Percentiles rank a stretch among this genome's conserved stretches.
Conservation (phyloP, 2,113 vertebrate species). For the Hystrix cristata region DNA sequence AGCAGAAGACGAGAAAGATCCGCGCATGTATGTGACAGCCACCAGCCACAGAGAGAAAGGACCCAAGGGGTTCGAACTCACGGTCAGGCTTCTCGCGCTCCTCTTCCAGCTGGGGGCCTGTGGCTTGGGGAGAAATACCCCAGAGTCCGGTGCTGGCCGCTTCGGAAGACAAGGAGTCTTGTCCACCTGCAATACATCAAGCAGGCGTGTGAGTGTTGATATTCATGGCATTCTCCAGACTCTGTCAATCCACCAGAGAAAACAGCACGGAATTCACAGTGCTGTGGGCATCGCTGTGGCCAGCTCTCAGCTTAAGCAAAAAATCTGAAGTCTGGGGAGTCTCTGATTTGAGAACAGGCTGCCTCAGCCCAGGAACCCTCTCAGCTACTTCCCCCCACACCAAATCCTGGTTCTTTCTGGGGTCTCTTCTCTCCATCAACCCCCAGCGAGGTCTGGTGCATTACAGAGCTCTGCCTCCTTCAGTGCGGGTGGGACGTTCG, state of each 20-base stretch:
- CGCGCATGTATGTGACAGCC: accelerated
- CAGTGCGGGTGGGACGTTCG: not conserved
- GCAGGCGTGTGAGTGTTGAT: accelerated
- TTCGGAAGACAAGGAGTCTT: not conserved
- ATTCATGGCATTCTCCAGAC: not conserved
- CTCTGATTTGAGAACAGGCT: not conserved
- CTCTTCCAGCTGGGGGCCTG: not conserved
- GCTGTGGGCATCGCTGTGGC: not conserved
- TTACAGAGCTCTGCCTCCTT: not conserved
- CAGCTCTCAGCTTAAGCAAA: not conserved
- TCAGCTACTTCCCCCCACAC: not conserved
- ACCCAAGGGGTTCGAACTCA: not conserved
- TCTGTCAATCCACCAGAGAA: not conserved
- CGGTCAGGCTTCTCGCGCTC: not conserved
- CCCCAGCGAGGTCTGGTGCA: not conserved
- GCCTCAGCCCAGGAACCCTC: not conserved
- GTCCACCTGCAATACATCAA: not conserved
- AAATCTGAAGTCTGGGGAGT: not conserved
- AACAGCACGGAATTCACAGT: not conserved
- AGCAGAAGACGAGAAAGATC: not conserved
- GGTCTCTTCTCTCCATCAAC: not conserved
- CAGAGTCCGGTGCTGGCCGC: not conserved
- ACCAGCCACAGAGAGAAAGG: not conserved
- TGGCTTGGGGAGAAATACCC: not conserved
- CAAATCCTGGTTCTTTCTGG: not conserved